phyloP scores from a whole-genome alignment of 1,140 invertebrate species.

The Pseudoatta argentina region DNA sequence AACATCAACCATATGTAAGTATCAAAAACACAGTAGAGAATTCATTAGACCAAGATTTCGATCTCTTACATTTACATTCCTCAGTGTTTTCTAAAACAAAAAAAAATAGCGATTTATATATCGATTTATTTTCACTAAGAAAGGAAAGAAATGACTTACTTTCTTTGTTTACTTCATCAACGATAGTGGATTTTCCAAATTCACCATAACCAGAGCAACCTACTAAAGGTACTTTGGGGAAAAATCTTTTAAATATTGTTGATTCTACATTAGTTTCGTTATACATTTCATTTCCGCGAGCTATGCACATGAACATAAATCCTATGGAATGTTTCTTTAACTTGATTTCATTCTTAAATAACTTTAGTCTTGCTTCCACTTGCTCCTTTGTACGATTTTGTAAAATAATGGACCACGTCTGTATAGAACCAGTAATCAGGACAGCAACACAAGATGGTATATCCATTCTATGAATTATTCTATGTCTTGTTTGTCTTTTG shows the following conservation, averaged over 20 bases:
- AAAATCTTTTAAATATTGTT: slow-evolving; percentile 87
- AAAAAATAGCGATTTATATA: not conserved
- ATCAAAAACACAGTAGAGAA: slow-evolving; percentile 82
- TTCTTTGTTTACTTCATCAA: not conserved
- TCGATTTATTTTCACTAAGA: not conserved
- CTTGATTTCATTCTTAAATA: slow-evolving; percentile 73
- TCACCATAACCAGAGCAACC: slow-evolving; percentile 89
- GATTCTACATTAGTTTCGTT: slow-evolving; percentile 86
- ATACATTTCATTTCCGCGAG: slow-evolving; percentile 84
- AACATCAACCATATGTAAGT: slow-evolving; percentile 78
- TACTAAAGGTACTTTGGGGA: slow-evolving; percentile 87
- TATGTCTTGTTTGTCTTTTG: not conserved
- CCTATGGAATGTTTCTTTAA: slow-evolving; percentile 84
- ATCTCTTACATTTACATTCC: not conserved
- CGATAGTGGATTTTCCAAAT: slow-evolving; percentile 84
- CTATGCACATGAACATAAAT: slow-evolving; percentile 89
- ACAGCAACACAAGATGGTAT: slow-evolving; percentile 70
- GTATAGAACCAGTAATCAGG: slow-evolving; percentile 75
- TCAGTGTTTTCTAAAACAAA: slow-evolving; percentile 69
- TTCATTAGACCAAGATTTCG: slow-evolving; percentile 39
- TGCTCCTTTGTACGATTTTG: slow-evolving; percentile 68
- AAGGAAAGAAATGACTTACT: slow-evolving; percentile 68
- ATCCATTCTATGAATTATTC: not conserved
- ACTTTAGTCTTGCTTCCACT: slow-evolving; percentile 73
- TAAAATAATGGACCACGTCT: slow-evolving; percentile 82